Evolutionary conservation across 2,113 vertebrate genomes (phyloP).

Genomic region (Notothenia coriiceps): DNA sequence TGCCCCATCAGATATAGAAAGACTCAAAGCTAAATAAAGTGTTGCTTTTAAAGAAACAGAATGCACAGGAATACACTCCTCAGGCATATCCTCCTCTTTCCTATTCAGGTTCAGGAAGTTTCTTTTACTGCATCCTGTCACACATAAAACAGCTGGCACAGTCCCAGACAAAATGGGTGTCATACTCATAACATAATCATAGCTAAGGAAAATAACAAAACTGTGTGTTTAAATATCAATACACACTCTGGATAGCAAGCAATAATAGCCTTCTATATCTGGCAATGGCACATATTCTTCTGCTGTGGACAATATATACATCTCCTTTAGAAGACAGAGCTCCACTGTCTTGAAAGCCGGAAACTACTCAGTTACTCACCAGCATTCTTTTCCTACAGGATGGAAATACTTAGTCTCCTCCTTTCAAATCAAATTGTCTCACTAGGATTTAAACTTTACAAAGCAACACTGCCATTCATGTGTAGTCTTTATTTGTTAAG

Average conservation of each 20-base stretch:
- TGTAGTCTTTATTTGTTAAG: slow-evolving; percentile 7
- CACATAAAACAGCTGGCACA: slow-evolving; percentile 28
- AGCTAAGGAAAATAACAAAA: slow-evolving; percentile 33
- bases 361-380: slow-evolving; percentile 25
- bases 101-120: slow-evolving; percentile 66
- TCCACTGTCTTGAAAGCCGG: slow-evolving; percentile 28
- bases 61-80: not conserved
- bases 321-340: slow-evolving; percentile 4
- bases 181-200: slow-evolving; percentile 30
- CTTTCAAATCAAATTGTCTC: slow-evolving; percentile 7
- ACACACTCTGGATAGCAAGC: slow-evolving; percentile 28
- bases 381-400: slow-evolving; percentile 45
- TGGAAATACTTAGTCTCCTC: slow-evolving; percentile 22
- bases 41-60: not conserved
- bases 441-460: slow-evolving; percentile 4
- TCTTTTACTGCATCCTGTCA: slow-evolving; percentile 66
- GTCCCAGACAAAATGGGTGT: slow-evolving; percentile 20
- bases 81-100: slow-evolving; percentile 27
- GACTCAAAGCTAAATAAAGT: slow-evolving; percentile 9
- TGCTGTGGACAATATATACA: slow-evolving; percentile 16
- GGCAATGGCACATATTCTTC: not conserved
- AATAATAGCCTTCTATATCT: not conserved
- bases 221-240: slow-evolving; percentile 31
- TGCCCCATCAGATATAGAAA: not conserved
- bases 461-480: slow-evolving; percentile 7